Conservation (phyloP, 2,888 invertebrate genomes). For the Sphinx pinastri region DNA sequence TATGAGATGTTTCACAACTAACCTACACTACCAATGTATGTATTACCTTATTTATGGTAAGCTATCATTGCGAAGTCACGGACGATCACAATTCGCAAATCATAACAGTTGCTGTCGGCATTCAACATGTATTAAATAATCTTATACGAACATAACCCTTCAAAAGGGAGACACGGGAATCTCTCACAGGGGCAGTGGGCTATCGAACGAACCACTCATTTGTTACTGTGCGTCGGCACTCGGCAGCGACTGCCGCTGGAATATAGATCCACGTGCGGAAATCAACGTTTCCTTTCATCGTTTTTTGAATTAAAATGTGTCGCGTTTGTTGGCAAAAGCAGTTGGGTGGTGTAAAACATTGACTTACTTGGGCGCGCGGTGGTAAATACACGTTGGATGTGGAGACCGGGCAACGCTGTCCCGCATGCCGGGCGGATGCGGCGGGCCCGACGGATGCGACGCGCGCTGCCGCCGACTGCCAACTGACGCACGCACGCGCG, state of each 20-base stretch:
- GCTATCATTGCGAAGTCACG: not conserved
- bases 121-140: constrained; percentile 35
- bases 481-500: constrained; percentile 78
- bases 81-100: constrained; percentile 6
- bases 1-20: too few species aligned
- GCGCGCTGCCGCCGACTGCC: constrained; percentile 72
- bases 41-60: too few species aligned
- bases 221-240: constrained; percentile 67
- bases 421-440: constrained; percentile 72
- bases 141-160: constrained; percentile 46
- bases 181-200: constrained; percentile 83
- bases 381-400: constrained; percentile 54
- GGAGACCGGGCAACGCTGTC: constrained; percentile 49
- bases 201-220: constrained; percentile 81
- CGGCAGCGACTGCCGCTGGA: constrained; percentile 58
- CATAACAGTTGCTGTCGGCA: not conserved
- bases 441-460: constrained; percentile 50
- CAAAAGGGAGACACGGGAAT: constrained; percentile 72
- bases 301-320: constrained; percentile 52
- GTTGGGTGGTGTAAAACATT: constrained; percentile 32
- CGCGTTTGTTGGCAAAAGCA: not conserved
- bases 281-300: constrained; percentile 49
- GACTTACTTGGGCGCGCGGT: constrained; percentile 82
- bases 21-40: too few species aligned
- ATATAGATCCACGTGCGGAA: constrained; percentile 76